Conservation (phyloP, 2,888 invertebrate species). For the Conops quadrifasciatus region DNA sequence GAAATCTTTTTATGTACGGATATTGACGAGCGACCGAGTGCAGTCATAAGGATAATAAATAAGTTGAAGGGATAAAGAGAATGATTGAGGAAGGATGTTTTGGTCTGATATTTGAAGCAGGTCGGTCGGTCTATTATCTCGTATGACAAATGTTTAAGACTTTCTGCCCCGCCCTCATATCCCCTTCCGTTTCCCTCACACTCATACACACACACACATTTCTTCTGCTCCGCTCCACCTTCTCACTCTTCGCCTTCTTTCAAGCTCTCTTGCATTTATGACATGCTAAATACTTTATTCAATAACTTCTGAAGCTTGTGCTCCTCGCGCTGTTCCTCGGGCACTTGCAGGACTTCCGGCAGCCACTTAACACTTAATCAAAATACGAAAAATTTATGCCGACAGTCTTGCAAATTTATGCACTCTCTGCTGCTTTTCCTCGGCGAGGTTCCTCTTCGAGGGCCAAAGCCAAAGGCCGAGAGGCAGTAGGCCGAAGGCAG, state of each 20-base stretch:
- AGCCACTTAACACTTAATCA: conserved; percentile 31
- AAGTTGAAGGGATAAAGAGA: too few relatives aligned
- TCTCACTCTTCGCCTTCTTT: not conserved
- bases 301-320: not conserved
- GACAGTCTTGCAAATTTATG: conserved; percentile 50
- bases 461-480: conserved; percentile 30
- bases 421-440: conserved; percentile 45
- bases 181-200: too few relatives aligned
- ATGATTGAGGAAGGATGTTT: too few relatives aligned
- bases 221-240: not conserved
- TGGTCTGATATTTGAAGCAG: too few relatives aligned
- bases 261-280: not conserved
- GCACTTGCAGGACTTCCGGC: conserved; percentile 21
- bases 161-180: not conserved
- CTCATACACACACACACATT: too few relatives aligned
- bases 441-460: too few relatives aligned
- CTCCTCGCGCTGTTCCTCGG: not conserved
- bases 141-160: too few relatives aligned
- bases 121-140: too few relatives aligned
- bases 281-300: not conserved
- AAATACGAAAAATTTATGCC: conserved; percentile 44
- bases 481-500: conserved; percentile 34
- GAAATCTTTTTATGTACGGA: too few relatives aligned
- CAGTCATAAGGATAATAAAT: too few relatives aligned
- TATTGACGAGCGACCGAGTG: too few relatives aligned